These are phyloP conservation scores for Argopecten irradians DNA, from an alignment of 1,140 invertebrate species.

Conservation along the genomic window DNA sequence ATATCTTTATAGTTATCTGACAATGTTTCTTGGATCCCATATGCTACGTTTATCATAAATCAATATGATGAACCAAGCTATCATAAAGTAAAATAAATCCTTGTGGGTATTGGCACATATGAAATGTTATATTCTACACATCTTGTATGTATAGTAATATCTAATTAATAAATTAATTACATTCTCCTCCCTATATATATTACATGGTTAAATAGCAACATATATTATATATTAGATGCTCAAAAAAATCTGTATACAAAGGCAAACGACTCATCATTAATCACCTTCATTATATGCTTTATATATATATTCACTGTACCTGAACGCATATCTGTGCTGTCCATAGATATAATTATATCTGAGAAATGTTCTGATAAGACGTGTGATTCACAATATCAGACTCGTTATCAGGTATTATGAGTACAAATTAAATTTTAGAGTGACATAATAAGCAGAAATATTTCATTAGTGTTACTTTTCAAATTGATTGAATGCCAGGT, in stretches of 20 bases:
- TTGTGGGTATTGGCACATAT: no score
- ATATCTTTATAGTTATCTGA: no score
- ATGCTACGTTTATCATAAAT: no score
- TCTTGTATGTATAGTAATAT: no score
- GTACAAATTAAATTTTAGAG: neutral
- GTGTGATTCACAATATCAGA: neutral
- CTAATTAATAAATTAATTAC: no score
- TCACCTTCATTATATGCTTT: neutral
- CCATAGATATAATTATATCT: neutral
- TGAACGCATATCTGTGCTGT: neutral
- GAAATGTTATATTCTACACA: no score
- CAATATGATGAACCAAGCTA: no score
- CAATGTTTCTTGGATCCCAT: no score
- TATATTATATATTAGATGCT: neutral
- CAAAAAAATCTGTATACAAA: neutral
- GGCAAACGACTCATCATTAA: neutral
- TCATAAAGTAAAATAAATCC: no score
- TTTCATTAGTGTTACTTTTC: slow-evolving; percentile 8
- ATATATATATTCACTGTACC: neutral
- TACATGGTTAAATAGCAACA: neutral
- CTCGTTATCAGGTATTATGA: neutral
- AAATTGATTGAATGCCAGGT: neutral
- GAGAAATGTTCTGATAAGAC: neutral
- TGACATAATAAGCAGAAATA: neutral
- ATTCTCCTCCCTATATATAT: no score